phyloP scores from a whole-genome alignment of 64 coral and sea anemone genomes.

The Stichodactyla mertensii region DNA sequence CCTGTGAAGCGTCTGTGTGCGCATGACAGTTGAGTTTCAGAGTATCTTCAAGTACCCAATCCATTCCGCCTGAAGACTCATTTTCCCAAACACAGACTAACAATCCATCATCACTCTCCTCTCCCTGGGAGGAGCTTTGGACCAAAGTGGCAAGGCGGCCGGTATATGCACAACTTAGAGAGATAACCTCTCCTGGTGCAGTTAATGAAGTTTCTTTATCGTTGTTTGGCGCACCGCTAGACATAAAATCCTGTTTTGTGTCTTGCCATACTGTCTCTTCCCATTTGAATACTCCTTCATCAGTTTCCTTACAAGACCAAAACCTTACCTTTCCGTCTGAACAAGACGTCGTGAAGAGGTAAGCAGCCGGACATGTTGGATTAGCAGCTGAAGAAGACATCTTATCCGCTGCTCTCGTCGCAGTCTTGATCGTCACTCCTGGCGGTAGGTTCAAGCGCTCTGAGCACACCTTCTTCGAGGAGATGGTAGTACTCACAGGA shows the following conservation, averaged over 20 bases:
- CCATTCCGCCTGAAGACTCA: slow-evolving; percentile 84
- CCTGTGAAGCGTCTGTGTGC: slow-evolving; percentile 50
- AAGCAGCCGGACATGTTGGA: slow-evolving; percentile 79
- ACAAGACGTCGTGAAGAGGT: slow-evolving; percentile 80
- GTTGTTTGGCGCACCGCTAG: background rate
- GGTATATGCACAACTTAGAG: slow-evolving; percentile 80
- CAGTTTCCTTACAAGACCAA: slow-evolving; percentile 77
- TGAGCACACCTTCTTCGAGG: slow-evolving; percentile 59
- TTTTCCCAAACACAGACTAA: slow-evolving; percentile 84
- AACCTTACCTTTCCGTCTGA: slow-evolving; percentile 82
- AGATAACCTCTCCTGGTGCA: slow-evolving; percentile 66
- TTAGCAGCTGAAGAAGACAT: slow-evolving; percentile 91
- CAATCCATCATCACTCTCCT: slow-evolving; percentile 19
- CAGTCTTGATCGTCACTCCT: slow-evolving; percentile 50
- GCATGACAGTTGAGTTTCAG: slow-evolving; percentile 57
- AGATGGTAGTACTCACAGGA: slow-evolving; percentile 61
- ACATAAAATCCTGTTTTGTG: background rate
- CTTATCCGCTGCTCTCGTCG: slow-evolving; percentile 87
- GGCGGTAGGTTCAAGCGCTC: slow-evolving; percentile 63
- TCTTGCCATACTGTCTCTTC: slow-evolving; percentile 76
- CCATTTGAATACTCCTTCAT: slow-evolving; percentile 48
- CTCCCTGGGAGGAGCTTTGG: background rate
- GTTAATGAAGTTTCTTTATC: slow-evolving; percentile 22
- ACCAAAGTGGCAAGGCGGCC: slow-evolving; percentile 80
- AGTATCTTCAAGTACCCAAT: slow-evolving; percentile 75